phyloP scores from a whole-genome alignment of 2,888 invertebrate genomes.

The Blastobasis lacticolella region DNA sequence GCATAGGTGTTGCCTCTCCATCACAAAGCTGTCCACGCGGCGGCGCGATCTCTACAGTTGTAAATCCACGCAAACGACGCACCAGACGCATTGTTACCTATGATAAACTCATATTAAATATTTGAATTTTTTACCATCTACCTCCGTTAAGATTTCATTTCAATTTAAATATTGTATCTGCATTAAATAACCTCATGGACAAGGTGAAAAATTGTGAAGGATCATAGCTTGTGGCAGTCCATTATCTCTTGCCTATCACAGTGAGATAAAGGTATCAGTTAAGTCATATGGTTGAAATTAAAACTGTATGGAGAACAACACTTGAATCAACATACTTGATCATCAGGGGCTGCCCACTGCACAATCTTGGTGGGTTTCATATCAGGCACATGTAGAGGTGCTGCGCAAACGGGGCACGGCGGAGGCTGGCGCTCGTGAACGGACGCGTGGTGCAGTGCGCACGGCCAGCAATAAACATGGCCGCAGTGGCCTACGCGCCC shows the following conservation, averaged over 20 bases:
- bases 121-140: no score
- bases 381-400: slow-evolving; percentile 84
- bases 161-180: no score
- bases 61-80: slow-evolving; percentile 82
- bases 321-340: slow-evolving; percentile 35
- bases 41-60: slow-evolving; percentile 78
- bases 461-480: slow-evolving; percentile 97
- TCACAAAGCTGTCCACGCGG: slow-evolving; percentile 70
- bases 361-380: slow-evolving; percentile 79
- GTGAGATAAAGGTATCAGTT: no score
- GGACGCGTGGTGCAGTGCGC: slow-evolving; percentile 92
- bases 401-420: slow-evolving; percentile 93
- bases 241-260: no score
- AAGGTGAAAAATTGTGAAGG: no score
- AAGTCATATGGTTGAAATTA: no score
- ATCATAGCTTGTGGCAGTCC: no score
- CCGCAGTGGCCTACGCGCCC: slow-evolving; percentile 96
- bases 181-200: no score
- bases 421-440: slow-evolving; percentile 86
- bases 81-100: slow-evolving; percentile 83
- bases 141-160: no score
- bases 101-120: not conserved
- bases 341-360: slow-evolving; percentile 52
- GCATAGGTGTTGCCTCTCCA: slow-evolving; percentile 25
- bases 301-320: no score